Evolutionary conservation across 2,113 vertebrate species (phyloP).

Genomic region (Eublepharis macularius): DNA sequence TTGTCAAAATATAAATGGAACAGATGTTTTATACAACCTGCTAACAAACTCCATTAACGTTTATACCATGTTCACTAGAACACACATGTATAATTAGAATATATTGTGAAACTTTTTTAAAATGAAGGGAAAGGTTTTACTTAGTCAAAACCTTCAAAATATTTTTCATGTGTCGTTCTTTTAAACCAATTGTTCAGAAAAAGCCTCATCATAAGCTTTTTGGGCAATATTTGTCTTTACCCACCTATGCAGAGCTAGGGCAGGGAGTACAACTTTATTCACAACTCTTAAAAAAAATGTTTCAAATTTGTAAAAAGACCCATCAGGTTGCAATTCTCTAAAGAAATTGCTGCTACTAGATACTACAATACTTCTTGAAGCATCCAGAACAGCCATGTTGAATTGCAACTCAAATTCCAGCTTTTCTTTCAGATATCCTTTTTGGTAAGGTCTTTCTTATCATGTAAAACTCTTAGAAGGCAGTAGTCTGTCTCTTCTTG

Average conservation of each 20-base stretch:
- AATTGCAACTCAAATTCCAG: not conserved
- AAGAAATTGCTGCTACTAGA: accelerated
- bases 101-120: too few species aligned
- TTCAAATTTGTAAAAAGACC: not conserved
- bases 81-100: too few species aligned
- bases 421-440: not conserved
- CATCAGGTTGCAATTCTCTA: not conserved
- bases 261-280: not conserved
- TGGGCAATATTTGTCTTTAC: not conserved
- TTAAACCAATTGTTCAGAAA: too few species aligned
- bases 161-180: too few species aligned
- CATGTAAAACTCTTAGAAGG: not conserved
- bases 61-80: too few species aligned
- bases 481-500: not conserved
- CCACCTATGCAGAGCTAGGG: not conserved
- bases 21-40: too few species aligned
- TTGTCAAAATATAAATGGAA: too few species aligned
- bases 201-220: not conserved
- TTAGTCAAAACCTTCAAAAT: too few species aligned
- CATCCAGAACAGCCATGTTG: slow-evolving; percentile 14
- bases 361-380: not conserved
- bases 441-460: not conserved
- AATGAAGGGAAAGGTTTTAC: too few species aligned
- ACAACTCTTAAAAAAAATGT: not conserved
- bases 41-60: too few species aligned